These are phyloP conservation scores for Mugil cephalus DNA, from an alignment of 2,113 vertebrate genomes.

Conservation along the genomic window DNA sequence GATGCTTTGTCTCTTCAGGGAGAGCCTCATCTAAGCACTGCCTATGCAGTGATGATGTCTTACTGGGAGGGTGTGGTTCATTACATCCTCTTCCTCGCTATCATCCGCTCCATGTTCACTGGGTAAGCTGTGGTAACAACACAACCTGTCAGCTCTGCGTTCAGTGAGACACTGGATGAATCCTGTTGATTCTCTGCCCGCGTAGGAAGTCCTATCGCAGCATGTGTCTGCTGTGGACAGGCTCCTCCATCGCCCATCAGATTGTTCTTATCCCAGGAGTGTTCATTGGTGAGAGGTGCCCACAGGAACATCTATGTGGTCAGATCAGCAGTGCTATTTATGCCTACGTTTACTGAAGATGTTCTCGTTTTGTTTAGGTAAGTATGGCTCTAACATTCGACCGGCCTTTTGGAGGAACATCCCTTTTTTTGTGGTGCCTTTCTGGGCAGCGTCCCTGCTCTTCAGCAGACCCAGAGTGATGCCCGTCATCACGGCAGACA, in stretches of 20 bases:
- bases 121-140: conserved; percentile 77
- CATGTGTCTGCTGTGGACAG: conserved; percentile 90
- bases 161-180: neutral
- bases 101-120: conserved; percentile 84
- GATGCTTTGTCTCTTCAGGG: conserved; percentile 76
- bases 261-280: conserved; percentile 89
- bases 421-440: conserved; percentile 84
- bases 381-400: conserved; percentile 89
- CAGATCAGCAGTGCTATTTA: neutral
- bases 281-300: conserved; percentile 85
- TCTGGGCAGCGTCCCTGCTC: conserved; percentile 87
- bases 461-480: conserved; percentile 79
- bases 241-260: conserved; percentile 88
- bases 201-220: conserved; percentile 87
- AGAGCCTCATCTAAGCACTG: conserved; percentile 87
- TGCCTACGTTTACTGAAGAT: neutral
- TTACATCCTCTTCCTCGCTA: conserved; percentile 87
- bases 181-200: neutral
- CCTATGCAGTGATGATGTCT: conserved; percentile 89
- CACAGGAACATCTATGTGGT: neutral
- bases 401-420: conserved; percentile 87
- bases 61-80: conserved; percentile 93
- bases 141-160: accelerated
- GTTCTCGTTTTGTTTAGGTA: conserved; percentile 82
- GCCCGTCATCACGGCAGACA: conserved; percentile 73